Conservation (phyloP, 2,797 vertebrate species). For the Decapterus maruadsi region DNA sequence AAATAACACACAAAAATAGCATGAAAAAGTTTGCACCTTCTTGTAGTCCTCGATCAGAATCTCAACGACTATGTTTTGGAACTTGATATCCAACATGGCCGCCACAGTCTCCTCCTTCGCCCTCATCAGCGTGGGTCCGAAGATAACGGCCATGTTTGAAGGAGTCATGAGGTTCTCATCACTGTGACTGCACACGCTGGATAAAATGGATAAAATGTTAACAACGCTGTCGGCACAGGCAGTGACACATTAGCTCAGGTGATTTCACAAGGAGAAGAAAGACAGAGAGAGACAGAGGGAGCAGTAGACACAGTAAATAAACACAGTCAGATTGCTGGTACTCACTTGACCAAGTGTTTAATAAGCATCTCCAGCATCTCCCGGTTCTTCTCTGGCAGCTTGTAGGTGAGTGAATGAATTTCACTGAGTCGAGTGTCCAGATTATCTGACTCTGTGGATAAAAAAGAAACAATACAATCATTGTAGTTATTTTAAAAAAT, state of each 20-base stretch:
- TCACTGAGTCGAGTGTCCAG: constrained; percentile 93
- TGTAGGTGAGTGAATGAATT: constrained; percentile 94
- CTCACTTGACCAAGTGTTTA: constrained; percentile 94
- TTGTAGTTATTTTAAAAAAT: too few relatives aligned
- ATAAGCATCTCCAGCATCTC: constrained; percentile 96
- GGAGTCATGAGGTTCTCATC: constrained; percentile 94
- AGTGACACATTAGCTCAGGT: constrained; percentile 10
- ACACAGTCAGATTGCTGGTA: constrained; percentile 1
- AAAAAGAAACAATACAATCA: background rate
- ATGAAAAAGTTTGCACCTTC: constrained; percentile 84
- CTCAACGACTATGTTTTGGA: constrained; percentile 98
- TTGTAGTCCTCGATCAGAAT: constrained; percentile 95
- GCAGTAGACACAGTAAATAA: background rate
- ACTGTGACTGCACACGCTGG: constrained; percentile 93
- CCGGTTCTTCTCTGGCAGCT: constrained; percentile 94
- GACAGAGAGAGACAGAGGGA: too few relatives aligned
- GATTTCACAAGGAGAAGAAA: background rate
- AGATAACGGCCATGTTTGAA: constrained; percentile 98
- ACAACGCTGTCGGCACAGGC: background rate
- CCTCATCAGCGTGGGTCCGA: constrained; percentile 96
- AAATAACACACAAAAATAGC: background rate
- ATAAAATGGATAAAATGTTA: constrained; percentile 19
- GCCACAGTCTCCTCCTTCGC: constrained; percentile 97
- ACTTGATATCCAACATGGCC: constrained; percentile 99
- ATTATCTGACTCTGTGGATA: constrained; percentile 92